Conservation (phyloP, 2,797 vertebrate genomes). For the Lacerta agilis region DNA sequence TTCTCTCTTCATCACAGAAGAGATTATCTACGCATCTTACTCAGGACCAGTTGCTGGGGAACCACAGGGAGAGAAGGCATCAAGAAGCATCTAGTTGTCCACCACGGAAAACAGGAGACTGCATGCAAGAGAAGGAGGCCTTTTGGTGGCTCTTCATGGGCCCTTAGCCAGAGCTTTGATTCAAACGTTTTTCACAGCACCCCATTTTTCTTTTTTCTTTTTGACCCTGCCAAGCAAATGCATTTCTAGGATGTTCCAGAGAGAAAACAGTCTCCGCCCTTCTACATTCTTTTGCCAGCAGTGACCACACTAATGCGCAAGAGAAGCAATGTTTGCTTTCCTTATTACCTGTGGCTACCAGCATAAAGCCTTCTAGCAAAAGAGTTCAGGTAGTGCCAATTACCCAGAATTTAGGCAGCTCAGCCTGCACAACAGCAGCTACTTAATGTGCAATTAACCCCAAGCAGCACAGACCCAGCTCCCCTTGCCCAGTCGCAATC, state of each 20-base stretch:
- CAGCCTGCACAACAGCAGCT: slow-evolving; percentile 54
- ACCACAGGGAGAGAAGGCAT: too few relatives aligned
- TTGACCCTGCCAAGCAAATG: not conserved
- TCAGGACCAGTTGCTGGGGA: too few relatives aligned
- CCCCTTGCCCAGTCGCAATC: slow-evolving; percentile 3
- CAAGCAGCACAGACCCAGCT: slow-evolving; percentile 26
- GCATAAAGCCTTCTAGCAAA: slow-evolving; percentile 54
- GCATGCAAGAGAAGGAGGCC: too few relatives aligned
- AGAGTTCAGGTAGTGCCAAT: slow-evolving; percentile 61
- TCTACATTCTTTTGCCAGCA: slow-evolving; percentile 30
- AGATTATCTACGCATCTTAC: not conserved
- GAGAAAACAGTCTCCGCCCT: slow-evolving; percentile 23
- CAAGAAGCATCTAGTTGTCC: too few relatives aligned
- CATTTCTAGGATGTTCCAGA: slow-evolving; percentile 1
- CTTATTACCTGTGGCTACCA: slow-evolving; percentile 38
- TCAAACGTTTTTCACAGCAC: not conserved
- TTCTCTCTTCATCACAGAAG: too few relatives aligned
- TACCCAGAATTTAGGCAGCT: slow-evolving; percentile 30
- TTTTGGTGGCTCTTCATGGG: not conserved
- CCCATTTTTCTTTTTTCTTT: slow-evolving; percentile 1
- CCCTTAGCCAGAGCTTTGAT: not conserved
- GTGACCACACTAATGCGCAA: not conserved
- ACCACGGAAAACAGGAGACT: too few relatives aligned
- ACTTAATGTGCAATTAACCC: slow-evolving; percentile 63
- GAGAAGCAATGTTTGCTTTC: slow-evolving; percentile 37